Evolutionary conservation across 2,888 invertebrate species (phyloP), one percentile per base, ranked within the genome.

Genomic region (Diarsia mendica): DNA sequence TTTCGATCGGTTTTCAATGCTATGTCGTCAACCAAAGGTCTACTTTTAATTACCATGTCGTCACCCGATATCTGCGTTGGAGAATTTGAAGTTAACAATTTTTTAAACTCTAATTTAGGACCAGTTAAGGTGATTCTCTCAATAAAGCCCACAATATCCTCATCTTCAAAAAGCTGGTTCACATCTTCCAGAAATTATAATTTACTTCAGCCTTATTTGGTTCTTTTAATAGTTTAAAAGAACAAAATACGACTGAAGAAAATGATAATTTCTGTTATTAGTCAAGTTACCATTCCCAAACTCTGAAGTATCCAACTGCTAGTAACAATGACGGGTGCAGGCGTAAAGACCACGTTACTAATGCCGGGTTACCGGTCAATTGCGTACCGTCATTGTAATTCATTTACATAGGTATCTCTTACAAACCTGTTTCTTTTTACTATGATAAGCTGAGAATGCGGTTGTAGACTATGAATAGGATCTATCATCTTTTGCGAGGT

Each of bases 351-450:
- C 63, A 72, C 69, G 48, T 63, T 18, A 39, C 63, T 82, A 82
- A 69, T 83, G 61, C 70, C 72, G 67, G 69, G 73, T 75, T 77
- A 33, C 48, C 49, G 39, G 77, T 60, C 68, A 67, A 70, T 72
- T 72, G 74, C 67, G 63, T 53, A 63, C 48, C 48, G 55, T 51
- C 68, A 78, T 77, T 82, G 78, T 82, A 67, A 84, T 82, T 67
- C 58, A 81, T 72, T 80, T 64, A 73, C 72, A 61, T 60, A 73
- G 72, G 72, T 51, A 72, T 77, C 10, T 80, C n/a, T 65, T 65
- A 65, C 33, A 77, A 82, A 82, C 82, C 72, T 48, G 80, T 82
- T 77, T 68, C 20, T 81, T 72, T 81, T 82, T 65, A 67, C 70
- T 28, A 75, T 72, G 80, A 78, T 82, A 77, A 77, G 68, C 28